phyloP scores from a whole-genome alignment of 2,113 vertebrate species.

The Chlamydotis undulata region DNA sequence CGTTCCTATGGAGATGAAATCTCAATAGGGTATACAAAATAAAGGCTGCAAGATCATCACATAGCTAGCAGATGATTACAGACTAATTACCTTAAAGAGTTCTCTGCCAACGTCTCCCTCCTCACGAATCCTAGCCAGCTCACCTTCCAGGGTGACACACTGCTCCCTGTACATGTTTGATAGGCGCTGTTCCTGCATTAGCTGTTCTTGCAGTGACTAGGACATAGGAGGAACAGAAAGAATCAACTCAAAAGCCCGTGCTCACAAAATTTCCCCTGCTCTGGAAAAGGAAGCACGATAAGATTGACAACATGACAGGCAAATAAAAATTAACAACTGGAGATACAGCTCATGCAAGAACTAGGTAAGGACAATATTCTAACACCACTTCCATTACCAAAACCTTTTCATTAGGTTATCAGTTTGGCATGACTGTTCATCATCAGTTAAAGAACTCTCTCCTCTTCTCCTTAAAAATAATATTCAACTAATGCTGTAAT shows the following conservation, averaged over 20 bases:
- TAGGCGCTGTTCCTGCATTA: slow-evolving; percentile 84
- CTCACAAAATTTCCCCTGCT: neutral
- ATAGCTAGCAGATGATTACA: neutral
- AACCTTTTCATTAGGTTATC: neutral
- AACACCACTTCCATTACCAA: neutral
- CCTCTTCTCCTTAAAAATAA: neutral
- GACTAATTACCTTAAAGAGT: slow-evolving; percentile 86
- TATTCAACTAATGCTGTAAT: neutral
- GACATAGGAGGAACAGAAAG: neutral
- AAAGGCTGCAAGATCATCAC: neutral
- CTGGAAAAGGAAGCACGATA: neutral
- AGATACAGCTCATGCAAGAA: neutral
- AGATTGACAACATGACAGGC: neutral
- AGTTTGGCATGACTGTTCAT: neutral
- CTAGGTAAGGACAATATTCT: neutral
- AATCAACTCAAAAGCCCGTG: neutral
- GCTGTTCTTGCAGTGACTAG: slow-evolving; percentile 84
- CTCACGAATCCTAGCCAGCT: slow-evolving; percentile 88
- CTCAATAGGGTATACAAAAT: neutral
- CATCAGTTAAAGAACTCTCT: neutral
- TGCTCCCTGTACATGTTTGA: slow-evolving; percentile 93
- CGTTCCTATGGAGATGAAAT: slow-evolving; percentile 80
- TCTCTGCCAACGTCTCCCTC: slow-evolving; percentile 85
- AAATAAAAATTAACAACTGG: neutral
- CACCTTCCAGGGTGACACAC: slow-evolving; percentile 88